Percentiles rank a stretch among this genome's conserved stretches.
These are phyloP conservation scores for Myotis findleyi DNA, from an alignment of 2,797 vertebrate genomes.

Conservation along the genomic window DNA sequence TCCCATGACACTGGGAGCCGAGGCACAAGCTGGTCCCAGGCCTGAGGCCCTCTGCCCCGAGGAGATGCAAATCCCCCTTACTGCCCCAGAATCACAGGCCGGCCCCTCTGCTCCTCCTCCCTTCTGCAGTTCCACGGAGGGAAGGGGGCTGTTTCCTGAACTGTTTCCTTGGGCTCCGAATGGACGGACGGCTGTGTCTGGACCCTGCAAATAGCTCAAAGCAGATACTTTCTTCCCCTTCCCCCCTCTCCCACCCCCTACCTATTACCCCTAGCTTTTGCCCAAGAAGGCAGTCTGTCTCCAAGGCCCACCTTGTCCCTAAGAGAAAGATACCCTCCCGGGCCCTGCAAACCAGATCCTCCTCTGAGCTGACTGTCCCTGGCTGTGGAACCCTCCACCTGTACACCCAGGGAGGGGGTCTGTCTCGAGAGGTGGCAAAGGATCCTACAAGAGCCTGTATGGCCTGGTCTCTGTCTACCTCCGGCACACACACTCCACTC, in stretches of 20 bases:
- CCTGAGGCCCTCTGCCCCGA: accelerated
- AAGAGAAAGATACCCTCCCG: background rate
- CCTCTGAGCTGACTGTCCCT: background rate
- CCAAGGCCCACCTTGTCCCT: background rate
- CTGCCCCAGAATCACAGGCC: background rate
- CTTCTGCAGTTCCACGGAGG: background rate
- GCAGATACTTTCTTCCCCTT: background rate
- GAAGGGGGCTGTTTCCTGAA: accelerated
- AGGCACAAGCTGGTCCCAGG: background rate
- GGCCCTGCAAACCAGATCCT: background rate
- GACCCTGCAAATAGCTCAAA: background rate
- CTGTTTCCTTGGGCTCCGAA: background rate
- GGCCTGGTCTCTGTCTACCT: background rate
- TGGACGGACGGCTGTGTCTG: accelerated
- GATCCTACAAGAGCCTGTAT: background rate
- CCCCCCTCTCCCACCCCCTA: accelerated
- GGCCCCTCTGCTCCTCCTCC: background rate
- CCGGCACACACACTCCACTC: accelerated
- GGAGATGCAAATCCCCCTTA: accelerated
- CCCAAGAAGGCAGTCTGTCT: background rate
- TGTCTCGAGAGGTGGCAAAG: background rate
- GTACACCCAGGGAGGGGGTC: background rate
- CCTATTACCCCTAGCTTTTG: background rate
- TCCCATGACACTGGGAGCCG: background rate
- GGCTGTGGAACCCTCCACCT: background rate